Percentiles rank a stretch among this genome's conserved stretches.
These are phyloP conservation scores for Antedon mediterranea DNA, from an alignment of 53 echinoderm and acorn worm genomes.

Conservation along the genomic window DNA sequence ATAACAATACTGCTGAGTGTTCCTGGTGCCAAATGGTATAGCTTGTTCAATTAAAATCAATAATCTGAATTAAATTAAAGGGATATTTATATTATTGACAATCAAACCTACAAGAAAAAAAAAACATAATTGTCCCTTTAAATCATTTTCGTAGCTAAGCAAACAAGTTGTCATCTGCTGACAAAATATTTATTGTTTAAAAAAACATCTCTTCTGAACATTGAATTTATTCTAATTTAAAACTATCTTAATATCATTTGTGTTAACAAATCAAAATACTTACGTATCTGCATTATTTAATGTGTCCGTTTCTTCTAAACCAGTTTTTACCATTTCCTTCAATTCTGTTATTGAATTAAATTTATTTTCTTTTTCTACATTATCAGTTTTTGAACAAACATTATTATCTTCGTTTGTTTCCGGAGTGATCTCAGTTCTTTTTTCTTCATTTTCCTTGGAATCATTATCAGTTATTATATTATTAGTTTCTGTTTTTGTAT, in stretches of 20 bases:
- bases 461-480: not conserved
- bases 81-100: not conserved
- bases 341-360: not conserved
- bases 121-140: too few relatives aligned
- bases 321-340: slow-evolving; percentile 8
- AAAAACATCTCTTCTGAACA: too few relatives aligned
- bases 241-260: too few relatives aligned
- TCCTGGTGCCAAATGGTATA: not conserved
- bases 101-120: too few relatives aligned
- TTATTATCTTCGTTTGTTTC: slow-evolving; percentile 5
- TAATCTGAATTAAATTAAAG: not conserved
- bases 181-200: too few relatives aligned
- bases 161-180: too few relatives aligned
- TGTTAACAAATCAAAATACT: not conserved
- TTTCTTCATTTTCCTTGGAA: not conserved
- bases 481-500: not conserved
- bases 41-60: not conserved
- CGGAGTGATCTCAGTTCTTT: slow-evolving; percentile 2
- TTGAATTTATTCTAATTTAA: too few relatives aligned
- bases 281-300: not conserved
- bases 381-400: slow-evolving; percentile 3
- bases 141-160: too few relatives aligned
- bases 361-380: not conserved
- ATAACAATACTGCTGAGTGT: not conserved
- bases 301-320: slow-evolving; percentile 3